phyloP scores from a whole-genome alignment of 2,888 invertebrate genomes.

The Drosophila nr. fundita region DNA sequence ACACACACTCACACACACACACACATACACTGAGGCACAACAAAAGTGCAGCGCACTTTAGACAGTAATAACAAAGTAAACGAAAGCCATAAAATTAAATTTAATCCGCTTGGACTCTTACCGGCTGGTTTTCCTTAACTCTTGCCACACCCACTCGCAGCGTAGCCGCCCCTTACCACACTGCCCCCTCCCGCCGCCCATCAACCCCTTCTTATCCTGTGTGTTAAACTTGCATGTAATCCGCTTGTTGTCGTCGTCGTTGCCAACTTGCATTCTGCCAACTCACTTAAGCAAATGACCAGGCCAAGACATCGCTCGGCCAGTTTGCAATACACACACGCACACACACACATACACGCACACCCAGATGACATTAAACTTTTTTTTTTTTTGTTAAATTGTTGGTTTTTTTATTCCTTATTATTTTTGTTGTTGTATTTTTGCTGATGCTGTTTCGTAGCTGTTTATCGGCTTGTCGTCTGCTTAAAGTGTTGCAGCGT shows the following conservation, averaged over 20 bases:
- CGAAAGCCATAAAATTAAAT: slow-evolving; percentile 74
- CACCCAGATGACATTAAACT: slow-evolving; percentile 68
- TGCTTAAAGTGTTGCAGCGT: slow-evolving; percentile 72
- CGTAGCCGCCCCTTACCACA: not conserved
- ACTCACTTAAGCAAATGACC: slow-evolving; percentile 79
- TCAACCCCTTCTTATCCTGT: slow-evolving; percentile 17
- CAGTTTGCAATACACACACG: slow-evolving; percentile 64
- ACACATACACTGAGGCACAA: slow-evolving; percentile 16
- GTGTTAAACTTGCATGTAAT: slow-evolving; percentile 59
- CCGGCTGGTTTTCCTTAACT: slow-evolving; percentile 36
- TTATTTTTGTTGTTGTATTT: slow-evolving; percentile 28
- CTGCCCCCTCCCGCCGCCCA: slow-evolving; percentile 4
- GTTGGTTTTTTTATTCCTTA: slow-evolving; percentile 35
- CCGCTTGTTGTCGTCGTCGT: slow-evolving; percentile 45
- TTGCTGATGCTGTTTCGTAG: slow-evolving; percentile 53
- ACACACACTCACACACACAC: slow-evolving; percentile 6
- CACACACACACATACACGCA: slow-evolving; percentile 15
- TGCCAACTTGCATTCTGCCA: slow-evolving; percentile 67
- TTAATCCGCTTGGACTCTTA: slow-evolving; percentile 68
- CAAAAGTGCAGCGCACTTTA: slow-evolving; percentile 58
- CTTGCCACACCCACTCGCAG: slow-evolving; percentile 59
- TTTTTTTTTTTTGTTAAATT: slow-evolving; percentile 71
- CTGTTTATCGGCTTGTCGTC: slow-evolving; percentile 74
- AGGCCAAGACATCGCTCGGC: slow-evolving; percentile 61
- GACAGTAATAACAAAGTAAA: slow-evolving; percentile 47